A percentile compares a stretch with the other conserved stretches of the same genome.
These are phyloP conservation scores for Dipodomys ordii DNA, from an alignment of 2,113 vertebrate genomes.

Conservation along the genomic window DNA sequence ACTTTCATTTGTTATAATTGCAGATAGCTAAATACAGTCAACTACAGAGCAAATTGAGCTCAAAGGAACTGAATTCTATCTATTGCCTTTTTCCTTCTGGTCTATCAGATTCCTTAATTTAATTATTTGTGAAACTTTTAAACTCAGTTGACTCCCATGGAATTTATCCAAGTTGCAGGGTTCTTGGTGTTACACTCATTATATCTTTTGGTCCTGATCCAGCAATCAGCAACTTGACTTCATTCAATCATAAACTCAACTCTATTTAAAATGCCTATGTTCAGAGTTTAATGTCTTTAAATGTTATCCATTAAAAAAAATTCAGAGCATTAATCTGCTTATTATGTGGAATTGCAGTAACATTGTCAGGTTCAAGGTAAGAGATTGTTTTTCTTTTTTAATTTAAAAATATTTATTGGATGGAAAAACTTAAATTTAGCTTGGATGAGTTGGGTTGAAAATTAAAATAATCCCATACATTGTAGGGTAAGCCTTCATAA, in stretches of 20 bases:
- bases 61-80: slow-evolving; percentile 47
- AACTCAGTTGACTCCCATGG: slow-evolving; percentile 58
- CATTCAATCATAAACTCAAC: slow-evolving; percentile 37
- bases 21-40: slow-evolving; percentile 53
- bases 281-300: slow-evolving; percentile 45
- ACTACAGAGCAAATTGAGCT: slow-evolving; percentile 61
- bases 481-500: not conserved
- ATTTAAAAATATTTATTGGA: slow-evolving; percentile 9
- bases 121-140: slow-evolving; percentile 78
- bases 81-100: slow-evolving; percentile 55
- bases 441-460: not conserved
- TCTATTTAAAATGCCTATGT: slow-evolving; percentile 17
- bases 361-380: not conserved
- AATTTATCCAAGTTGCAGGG: slow-evolving; percentile 56
- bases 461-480: not conserved
- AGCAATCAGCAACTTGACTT: slow-evolving; percentile 55
- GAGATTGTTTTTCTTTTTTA: not conserved
- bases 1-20: slow-evolving; percentile 42
- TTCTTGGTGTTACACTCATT: not conserved
- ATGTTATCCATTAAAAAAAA: slow-evolving; percentile 11
- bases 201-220: slow-evolving; percentile 40
- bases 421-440: slow-evolving; percentile 3
- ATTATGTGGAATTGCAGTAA: not conserved
- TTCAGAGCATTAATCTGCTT: not conserved
- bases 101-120: slow-evolving; percentile 52